Conservation (phyloP, 37 sponge, comb jelly and placozoan genomes). For the Beroe ovata region DNA sequence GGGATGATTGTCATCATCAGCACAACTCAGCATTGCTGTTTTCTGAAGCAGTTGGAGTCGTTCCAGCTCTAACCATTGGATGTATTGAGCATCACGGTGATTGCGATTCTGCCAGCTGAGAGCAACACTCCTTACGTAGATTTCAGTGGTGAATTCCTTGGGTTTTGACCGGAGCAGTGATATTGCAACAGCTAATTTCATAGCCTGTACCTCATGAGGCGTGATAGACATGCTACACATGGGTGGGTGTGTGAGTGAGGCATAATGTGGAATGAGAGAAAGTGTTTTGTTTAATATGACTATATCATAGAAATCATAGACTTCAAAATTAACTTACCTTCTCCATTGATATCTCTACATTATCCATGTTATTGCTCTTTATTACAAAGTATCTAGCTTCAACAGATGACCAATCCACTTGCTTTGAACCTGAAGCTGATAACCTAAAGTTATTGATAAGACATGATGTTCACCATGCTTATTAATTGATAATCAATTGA, state of each 20-base stretch:
- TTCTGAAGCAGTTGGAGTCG: conserved; percentile 41
- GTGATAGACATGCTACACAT: conserved; percentile 21
- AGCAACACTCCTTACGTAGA: background rate
- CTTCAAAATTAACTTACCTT: conserved; percentile 67
- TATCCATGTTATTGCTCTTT: conserved; percentile 97
- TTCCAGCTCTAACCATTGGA: conserved; percentile 45
- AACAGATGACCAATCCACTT: conserved; percentile 20
- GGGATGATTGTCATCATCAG: background rate
- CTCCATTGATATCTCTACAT: conserved; percentile 88
- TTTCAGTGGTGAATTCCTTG: background rate
- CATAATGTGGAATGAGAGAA: no score
- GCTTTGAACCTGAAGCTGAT: background rate
- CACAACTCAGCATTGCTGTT: background rate
- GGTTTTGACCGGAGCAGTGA: conserved; percentile 13
- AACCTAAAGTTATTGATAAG: no score
- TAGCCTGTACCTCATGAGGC: background rate
- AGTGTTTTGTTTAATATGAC: no score
- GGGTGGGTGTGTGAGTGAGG: conserved; percentile 22
- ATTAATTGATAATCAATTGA: no score
- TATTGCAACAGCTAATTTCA: conserved; percentile 55
- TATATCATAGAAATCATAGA: no score
- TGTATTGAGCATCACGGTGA: conserved; percentile 38
- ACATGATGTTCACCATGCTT: no score
- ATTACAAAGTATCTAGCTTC: conserved; percentile 90
- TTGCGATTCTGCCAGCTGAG: conserved; percentile 35